Evolutionary conservation across 2,113 vertebrate species (phyloP).

Genomic region (Pseudorectes ferrugineus): DNA sequence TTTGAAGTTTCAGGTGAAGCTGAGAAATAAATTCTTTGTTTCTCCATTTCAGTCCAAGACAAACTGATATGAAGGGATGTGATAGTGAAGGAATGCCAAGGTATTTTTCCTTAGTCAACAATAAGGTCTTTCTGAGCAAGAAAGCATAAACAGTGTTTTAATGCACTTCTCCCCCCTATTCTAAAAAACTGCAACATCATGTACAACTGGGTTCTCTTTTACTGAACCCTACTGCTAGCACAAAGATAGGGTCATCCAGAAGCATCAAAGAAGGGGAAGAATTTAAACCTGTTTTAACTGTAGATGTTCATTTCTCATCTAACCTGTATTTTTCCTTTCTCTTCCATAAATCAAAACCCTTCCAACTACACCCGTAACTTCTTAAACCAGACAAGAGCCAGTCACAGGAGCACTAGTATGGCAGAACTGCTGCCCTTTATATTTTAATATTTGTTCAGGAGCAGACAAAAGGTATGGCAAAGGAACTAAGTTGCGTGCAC

Average conservation of each 20-base stretch:
- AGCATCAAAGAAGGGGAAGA: neutral
- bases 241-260: neutral
- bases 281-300: neutral
- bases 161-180: accelerated
- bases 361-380: neutral
- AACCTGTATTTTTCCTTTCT: neutral
- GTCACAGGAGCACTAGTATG: neutral
- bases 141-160: neutral
- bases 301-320: neutral
- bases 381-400: neutral
- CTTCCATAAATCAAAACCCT: neutral
- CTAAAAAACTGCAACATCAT: neutral
- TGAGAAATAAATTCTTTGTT: constrained; percentile 30
- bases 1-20: constrained; percentile 24
- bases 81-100: neutral
- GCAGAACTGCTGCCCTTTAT: neutral
- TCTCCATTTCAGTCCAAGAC: neutral
- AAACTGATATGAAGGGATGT: neutral
- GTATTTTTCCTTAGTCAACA: constrained; percentile 22
- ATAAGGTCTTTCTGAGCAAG: constrained; percentile 17
- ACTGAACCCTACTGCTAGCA: neutral
- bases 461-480: neutral
- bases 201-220: neutral
- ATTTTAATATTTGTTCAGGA: neutral
- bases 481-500: neutral